Percentiles rank a stretch among this genome's conserved stretches.
These are phyloP conservation scores for Sciurus niger DNA, from an alignment of 2,113 vertebrate species.

Conservation along the genomic window DNA sequence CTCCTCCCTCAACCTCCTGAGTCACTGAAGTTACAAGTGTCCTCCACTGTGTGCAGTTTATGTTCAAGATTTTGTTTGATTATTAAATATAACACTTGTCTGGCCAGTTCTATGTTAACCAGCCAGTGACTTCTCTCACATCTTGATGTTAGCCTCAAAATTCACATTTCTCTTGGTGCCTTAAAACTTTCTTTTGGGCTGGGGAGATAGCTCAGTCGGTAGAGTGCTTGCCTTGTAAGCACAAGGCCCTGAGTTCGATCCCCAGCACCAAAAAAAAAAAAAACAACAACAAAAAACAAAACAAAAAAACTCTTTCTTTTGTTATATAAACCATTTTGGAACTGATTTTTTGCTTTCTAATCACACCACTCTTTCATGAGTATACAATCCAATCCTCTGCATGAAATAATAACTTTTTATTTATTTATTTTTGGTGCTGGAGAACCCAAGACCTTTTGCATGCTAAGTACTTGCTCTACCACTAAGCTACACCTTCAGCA, in stretches of 20 bases:
- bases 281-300: too few species aligned
- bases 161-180: neutral
- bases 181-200: neutral
- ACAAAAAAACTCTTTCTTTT: neutral
- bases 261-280: too few species aligned
- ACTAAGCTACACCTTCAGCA: neutral
- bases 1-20: too few species aligned
- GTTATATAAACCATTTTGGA: neutral
- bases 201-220: too few species aligned
- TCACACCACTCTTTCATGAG: neutral
- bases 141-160: constrained; percentile 23
- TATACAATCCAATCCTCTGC: neutral
- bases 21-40: too few species aligned
- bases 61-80: neutral
- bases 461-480: neutral
- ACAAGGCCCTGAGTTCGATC: too few species aligned
- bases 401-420: neutral
- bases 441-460: neutral
- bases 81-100: neutral
- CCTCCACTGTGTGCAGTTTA: too few species aligned
- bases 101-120: neutral
- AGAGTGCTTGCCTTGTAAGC: too few species aligned
- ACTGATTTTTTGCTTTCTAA: constrained; percentile 19
- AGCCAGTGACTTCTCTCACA: neutral
- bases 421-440: neutral